Evolutionary conservation across 2,797 vertebrate species (phyloP).

Genomic region (Astyanax mexicanus): DNA sequence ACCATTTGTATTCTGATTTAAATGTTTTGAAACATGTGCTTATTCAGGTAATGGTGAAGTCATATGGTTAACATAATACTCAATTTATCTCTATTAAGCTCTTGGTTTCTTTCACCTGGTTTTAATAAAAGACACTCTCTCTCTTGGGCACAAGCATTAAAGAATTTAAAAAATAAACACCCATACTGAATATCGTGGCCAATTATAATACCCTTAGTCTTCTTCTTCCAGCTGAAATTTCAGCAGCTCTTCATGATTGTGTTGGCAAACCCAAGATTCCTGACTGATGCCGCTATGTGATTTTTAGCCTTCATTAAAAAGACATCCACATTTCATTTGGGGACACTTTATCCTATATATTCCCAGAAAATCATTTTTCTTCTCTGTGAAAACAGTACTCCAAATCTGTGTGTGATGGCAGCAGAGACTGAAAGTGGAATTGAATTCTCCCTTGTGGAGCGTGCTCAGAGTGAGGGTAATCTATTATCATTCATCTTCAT

Average conservation of each 20-base stretch:
- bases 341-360: slow-evolving; percentile 19
- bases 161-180: slow-evolving; percentile 17
- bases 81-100: slow-evolving; percentile 16
- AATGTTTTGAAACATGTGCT: not conserved
- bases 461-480: slow-evolving; percentile 18
- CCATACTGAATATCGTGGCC: slow-evolving; percentile 28
- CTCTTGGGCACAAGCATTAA: not conserved
- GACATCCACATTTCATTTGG: slow-evolving; percentile 28
- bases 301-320: slow-evolving; percentile 42
- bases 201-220: slow-evolving; percentile 13
- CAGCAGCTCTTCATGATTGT: slow-evolving; percentile 4
- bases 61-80: not conserved
- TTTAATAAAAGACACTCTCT: slow-evolving; percentile 24
- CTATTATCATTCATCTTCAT: slow-evolving; percentile 49
- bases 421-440: slow-evolving; percentile 21
- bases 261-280: slow-evolving; percentile 8
- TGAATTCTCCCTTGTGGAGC: slow-evolving; percentile 17
- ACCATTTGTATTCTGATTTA: not conserved
- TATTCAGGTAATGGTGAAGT: not conserved
- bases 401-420: slow-evolving; percentile 20
- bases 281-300: slow-evolving; percentile 21
- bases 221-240: slow-evolving; percentile 14
- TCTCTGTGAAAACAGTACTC: slow-evolving; percentile 39
- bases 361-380: slow-evolving; percentile 20
- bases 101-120: slow-evolving; percentile 31